Percentiles rank a stretch among this genome's conserved stretches.
phyloP scores from a whole-genome alignment of 2,888 invertebrate species.

The Drepanosiphum platanoidis region DNA sequence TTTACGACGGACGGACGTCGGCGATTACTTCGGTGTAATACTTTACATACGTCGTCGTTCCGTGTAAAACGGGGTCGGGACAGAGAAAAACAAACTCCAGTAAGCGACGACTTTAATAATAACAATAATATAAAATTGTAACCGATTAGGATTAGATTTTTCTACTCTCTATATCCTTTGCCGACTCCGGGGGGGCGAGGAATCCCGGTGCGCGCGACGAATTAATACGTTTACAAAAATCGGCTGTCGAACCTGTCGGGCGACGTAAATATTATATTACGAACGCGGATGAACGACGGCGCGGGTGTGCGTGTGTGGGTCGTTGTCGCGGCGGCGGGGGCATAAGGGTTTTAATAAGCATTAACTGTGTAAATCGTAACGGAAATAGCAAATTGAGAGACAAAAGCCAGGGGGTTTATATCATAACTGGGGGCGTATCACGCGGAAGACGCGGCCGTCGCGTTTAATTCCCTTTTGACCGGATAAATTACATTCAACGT shows the following conservation, averaged over 20 bases:
- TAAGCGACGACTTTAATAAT: too few relatives aligned
- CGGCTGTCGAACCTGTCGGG: slow-evolving; percentile 11
- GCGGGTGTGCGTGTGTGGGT: too few relatives aligned
- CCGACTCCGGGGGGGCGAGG: background rate
- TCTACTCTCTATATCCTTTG: too few relatives aligned
- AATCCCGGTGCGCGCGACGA: slow-evolving; percentile 5
- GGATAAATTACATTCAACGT: slow-evolving; percentile 40
- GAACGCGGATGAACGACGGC: slow-evolving; percentile 1
- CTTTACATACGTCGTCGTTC: too few relatives aligned
- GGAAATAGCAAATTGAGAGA: slow-evolving; percentile 44
- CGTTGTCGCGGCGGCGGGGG: too few relatives aligned
- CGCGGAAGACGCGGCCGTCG: slow-evolving; percentile 14
- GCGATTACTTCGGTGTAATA: too few relatives aligned
- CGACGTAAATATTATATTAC: slow-evolving; percentile 7
- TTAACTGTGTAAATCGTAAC: slow-evolving; percentile 33
- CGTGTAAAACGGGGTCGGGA: too few relatives aligned
- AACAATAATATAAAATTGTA: too few relatives aligned
- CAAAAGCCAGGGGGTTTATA: slow-evolving; percentile 41
- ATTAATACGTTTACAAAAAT: slow-evolving; percentile 24
- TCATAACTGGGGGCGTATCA: slow-evolving; percentile 35
- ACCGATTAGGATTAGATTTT: background rate
- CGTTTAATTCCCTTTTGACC: slow-evolving; percentile 38
- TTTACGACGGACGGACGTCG: background rate
- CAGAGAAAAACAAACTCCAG: too few relatives aligned
- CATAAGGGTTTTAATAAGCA: slow-evolving; percentile 34